phyloP scores from a whole-genome alignment of 2,888 invertebrate genomes.

The Microdon myrmicae region DNA sequence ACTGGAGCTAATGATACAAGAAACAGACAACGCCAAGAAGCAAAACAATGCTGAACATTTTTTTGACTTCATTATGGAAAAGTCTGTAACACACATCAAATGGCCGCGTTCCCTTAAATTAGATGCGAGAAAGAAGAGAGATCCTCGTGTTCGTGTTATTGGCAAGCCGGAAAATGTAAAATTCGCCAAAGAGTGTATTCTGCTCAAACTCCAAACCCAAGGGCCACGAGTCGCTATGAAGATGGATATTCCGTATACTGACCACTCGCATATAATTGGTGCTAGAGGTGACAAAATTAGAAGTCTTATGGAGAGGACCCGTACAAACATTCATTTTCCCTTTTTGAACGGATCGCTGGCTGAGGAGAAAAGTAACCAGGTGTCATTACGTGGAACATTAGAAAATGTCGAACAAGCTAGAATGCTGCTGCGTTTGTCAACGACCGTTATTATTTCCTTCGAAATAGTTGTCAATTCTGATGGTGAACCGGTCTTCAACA shows the following conservation, averaged over 20 bases:
- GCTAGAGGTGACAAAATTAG: slow-evolving; percentile 76
- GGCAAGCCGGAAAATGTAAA: slow-evolving; percentile 84
- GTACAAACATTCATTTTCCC: slow-evolving; percentile 99
- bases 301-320: slow-evolving; percentile 90
- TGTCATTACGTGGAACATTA: slow-evolving; percentile 93
- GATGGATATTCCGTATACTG: slow-evolving; percentile 97
- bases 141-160: slow-evolving; percentile 91
- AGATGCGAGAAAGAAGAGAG: slow-evolving; percentile 98
- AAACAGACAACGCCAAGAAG: slow-evolving; percentile 68
- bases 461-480: slow-evolving; percentile 84
- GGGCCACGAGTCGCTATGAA: slow-evolving; percentile 97
- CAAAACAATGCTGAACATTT: slow-evolving; percentile 64
- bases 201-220: slow-evolving; percentile 87
- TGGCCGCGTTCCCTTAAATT: slow-evolving; percentile 98
- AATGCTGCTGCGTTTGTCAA: slow-evolving; percentile 84
- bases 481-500: slow-evolving; percentile 76
- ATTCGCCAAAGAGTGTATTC: slow-evolving; percentile 85
- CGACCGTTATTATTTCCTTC: slow-evolving; percentile 91
- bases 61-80: slow-evolving; percentile 78
- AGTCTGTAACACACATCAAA: slow-evolving; percentile 89
- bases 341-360: slow-evolving; percentile 94
- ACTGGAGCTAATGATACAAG: slow-evolving; percentile 90
- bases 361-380: slow-evolving; percentile 96
- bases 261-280: slow-evolving; percentile 98
- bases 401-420: slow-evolving; percentile 89